Evolutionary conservation across 1,140 invertebrate genomes (phyloP), one percentile per base, ranked within the genome.

Genomic region (Platorchestia sp.): DNA sequence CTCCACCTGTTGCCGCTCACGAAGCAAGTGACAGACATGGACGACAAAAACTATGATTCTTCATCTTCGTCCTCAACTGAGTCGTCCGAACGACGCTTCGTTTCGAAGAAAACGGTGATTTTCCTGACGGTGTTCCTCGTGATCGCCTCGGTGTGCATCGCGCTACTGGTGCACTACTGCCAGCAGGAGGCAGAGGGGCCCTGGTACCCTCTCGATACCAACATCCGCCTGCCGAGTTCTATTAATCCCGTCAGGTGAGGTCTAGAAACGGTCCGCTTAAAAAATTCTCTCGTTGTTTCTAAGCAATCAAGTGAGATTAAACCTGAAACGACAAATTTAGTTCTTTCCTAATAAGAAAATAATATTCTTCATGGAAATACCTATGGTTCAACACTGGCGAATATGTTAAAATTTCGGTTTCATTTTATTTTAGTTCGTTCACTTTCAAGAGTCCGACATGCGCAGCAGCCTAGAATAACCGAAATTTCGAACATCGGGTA

Each of bases 201-300:
- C 44, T 27, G 6, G 43, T 47, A 0, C 40, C 10, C 45, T 27
- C 0, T 14, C 41, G 91, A 93, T 47, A 44, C 43, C 45, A 14
- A 93, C 91, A 93, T 93, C 91, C 41, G 91, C 41, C n/a, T 93
- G 10, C 91, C 91, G 10, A 44, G 43, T 0, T 45, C 91, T n/a
- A 93, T 93, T 93, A 3, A 44, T 40, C 91, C 91, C 0, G 45
- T 93, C 7, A 93, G 91, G 91, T 47, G 45, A 19, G 59, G 3
- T 19, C 36, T 75, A 36, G 27, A 22, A 10, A 22, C 3, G 59
- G 14, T 75, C 10, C 1, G 59, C 1, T 36, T 75, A 22, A 27
- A 10, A 75, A 10, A 19, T 19, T 10, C 6, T 51, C 19, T 6
- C 47, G 47, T 6, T 51, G 47, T 51, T 51, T 19, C 47, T 51